Evolutionary conservation across 2,797 vertebrate species (phyloP).

Genomic region (Ptychobarbus kaznakovi): DNA sequence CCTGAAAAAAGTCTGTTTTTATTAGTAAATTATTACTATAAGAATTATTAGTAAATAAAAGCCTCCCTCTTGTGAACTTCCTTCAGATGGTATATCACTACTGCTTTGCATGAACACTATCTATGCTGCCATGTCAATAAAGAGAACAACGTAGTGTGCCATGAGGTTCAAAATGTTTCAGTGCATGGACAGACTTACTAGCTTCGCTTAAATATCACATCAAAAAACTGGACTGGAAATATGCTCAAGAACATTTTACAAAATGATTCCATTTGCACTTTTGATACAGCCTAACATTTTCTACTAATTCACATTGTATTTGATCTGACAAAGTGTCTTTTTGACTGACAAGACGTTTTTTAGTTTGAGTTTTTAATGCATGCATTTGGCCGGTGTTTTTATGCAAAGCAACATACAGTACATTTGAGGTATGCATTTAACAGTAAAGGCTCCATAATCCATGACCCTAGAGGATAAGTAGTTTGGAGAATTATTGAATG

Average conservation of each 20-base stretch:
- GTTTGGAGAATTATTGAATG: not conserved
- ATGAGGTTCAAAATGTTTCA: not conserved
- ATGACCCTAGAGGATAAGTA: not conserved
- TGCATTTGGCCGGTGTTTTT: not conserved
- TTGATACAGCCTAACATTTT: not conserved
- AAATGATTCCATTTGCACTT: not conserved
- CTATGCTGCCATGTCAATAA: not conserved
- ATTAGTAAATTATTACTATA: too few species aligned
- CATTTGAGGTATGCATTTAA: not conserved
- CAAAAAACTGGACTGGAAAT: not conserved
- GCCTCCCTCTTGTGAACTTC: not conserved
- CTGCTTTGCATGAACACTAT: constrained; percentile 35
- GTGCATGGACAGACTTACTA: not conserved
- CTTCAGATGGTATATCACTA: constrained; percentile 3
- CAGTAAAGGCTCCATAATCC: not conserved
- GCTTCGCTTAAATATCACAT: not conserved
- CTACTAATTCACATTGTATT: not conserved
- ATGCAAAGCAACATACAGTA: not conserved
- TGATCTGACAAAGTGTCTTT: not conserved
- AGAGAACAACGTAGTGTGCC: not conserved
- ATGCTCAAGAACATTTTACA: not conserved
- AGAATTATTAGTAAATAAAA: not conserved
- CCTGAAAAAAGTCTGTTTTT: not conserved
- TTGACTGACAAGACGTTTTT: not conserved
- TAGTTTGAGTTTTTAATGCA: not conserved